These are phyloP conservation scores for Eurystomus gularis DNA, from an alignment of 2,113 vertebrate genomes.

Conservation along the genomic window DNA sequence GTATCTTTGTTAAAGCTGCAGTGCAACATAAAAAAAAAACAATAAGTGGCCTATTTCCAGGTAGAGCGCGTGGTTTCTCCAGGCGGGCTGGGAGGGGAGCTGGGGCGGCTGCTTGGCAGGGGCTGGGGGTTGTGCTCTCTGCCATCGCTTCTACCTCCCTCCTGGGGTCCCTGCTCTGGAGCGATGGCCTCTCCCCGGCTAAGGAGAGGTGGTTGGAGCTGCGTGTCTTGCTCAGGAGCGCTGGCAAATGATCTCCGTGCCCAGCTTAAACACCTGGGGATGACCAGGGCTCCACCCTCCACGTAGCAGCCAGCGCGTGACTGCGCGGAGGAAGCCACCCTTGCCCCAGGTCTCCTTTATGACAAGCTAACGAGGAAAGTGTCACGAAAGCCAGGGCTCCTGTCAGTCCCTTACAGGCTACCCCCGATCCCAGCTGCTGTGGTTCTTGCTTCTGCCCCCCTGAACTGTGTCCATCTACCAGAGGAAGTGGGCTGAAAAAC, in stretches of 20 bases:
- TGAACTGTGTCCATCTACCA: fast-evolving
- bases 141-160: background rate
- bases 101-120: background rate
- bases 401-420: background rate
- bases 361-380: fast-evolving
- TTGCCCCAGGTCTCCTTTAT: background rate
- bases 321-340: background rate
- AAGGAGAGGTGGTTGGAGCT: background rate
- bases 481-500: background rate
- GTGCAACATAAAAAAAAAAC: conserved; percentile 28
- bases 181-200: fast-evolving
- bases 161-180: fast-evolving
- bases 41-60: background rate
- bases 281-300: background rate
- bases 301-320: background rate
- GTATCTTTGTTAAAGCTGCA: background rate
- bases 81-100: background rate
- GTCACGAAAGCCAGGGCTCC: background rate
- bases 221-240: fast-evolving
- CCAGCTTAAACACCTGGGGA: fast-evolving
- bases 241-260: background rate
- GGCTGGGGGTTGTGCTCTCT: background rate
- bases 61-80: background rate
- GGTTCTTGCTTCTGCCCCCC: background rate
- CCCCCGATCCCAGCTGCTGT: background rate